phyloP scores from a whole-genome alignment of 2,797 vertebrate species.

The Girardinus metallicus region DNA sequence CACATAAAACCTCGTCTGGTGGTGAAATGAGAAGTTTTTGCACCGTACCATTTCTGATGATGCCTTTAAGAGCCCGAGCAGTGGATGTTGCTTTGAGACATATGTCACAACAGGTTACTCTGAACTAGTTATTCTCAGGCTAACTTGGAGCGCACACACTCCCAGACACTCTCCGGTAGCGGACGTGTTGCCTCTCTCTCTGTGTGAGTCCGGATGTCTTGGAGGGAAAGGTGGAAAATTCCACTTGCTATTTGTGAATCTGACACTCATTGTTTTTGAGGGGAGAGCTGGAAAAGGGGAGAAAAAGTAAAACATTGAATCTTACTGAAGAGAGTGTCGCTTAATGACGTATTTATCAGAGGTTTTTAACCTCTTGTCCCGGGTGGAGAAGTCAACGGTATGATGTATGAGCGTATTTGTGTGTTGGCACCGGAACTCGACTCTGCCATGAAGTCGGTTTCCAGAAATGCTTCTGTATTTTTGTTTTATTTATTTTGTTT shows the following conservation, averaged over 20 bases:
- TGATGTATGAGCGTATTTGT: conserved; percentile 20
- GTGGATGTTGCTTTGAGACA: background rate
- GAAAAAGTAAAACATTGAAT: conserved; percentile 9
- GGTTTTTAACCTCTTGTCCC: conserved; percentile 56
- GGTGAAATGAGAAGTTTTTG: background rate
- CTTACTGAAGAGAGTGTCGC: conserved; percentile 32
- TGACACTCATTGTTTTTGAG: conserved; percentile 26
- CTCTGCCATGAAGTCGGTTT: background rate
- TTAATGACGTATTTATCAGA: conserved; percentile 62
- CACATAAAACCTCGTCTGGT: background rate
- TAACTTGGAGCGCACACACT: conserved; percentile 20
- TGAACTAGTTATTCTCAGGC: background rate
- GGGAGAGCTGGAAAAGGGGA: conserved; percentile 12
- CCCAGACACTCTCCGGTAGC: conserved; percentile 24
- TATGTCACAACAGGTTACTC: background rate
- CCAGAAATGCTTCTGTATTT: conserved; percentile 27
- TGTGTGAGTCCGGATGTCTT: conserved; percentile 9
- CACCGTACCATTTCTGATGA: background rate
- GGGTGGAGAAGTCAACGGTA: conserved; percentile 47
- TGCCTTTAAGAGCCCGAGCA: background rate
- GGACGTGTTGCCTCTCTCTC: conserved; percentile 4
- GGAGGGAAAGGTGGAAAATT: conserved; percentile 35
- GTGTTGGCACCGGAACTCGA: background rate
- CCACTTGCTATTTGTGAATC: conserved; percentile 38
- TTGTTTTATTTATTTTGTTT: conserved; percentile 34